These are phyloP conservation scores for Lagorchestes hirsutus DNA, from an alignment of 2,797 vertebrate genomes.

Conservation along the genomic window DNA sequence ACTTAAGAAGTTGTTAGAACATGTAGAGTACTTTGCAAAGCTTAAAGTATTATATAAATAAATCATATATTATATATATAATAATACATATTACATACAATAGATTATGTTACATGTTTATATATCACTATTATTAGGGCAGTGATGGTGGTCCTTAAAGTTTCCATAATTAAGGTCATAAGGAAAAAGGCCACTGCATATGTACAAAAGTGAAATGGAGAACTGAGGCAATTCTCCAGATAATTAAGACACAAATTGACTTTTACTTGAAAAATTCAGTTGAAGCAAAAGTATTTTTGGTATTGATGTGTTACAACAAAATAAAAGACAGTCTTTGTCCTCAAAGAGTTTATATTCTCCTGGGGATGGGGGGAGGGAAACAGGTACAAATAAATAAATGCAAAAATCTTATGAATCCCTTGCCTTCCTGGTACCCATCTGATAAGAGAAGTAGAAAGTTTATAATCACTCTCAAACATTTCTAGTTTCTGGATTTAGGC, in stretches of 20 bases:
- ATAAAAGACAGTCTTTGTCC: not conserved
- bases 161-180: conserved; percentile 19
- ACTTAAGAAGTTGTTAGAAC: not conserved
- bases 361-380: not conserved
- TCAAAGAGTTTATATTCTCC: not conserved
- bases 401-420: not conserved
- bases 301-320: not conserved
- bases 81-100: not conserved
- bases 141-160: conserved; percentile 19
- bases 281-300: not conserved
- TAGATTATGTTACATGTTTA: no score
- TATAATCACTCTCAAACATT: not conserved
- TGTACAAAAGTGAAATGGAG: not conserved
- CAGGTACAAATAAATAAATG: not conserved
- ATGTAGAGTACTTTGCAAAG: not conserved
- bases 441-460: not conserved
- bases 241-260: not conserved
- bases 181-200: conserved; percentile 7
- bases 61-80: not conserved
- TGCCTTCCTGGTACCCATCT: not conserved
- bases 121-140: not conserved
- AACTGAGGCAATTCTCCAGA: conserved; percentile 7
- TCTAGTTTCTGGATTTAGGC: not conserved
- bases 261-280: conserved; percentile 1
- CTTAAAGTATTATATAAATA: not conserved